A percentile compares a stretch with the other conserved stretches of the same genome.
Conservation (phyloP, 2,113 vertebrate species). For the Chunga burmeisteri region DNA sequence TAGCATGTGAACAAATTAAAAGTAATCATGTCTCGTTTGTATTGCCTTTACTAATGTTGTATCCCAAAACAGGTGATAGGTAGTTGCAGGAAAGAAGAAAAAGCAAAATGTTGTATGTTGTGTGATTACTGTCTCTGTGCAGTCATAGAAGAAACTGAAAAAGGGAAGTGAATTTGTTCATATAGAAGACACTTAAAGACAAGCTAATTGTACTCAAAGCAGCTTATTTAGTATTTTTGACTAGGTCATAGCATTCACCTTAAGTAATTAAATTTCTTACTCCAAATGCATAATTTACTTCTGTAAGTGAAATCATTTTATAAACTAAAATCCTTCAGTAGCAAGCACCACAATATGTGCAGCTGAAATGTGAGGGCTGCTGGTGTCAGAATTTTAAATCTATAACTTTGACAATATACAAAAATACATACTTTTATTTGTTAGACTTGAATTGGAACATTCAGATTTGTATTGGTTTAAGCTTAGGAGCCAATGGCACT, state of each 20-base stretch:
- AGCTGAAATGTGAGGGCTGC: background rate
- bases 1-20: background rate
- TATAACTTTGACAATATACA: background rate
- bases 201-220: background rate
- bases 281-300: background rate
- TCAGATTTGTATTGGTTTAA: background rate
- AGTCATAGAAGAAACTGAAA: background rate
- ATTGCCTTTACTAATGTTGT: background rate
- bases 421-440: background rate
- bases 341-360: background rate
- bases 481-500: background rate
- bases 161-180: background rate
- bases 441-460: background rate
- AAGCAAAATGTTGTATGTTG: background rate
- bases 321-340: background rate
- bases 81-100: background rate
- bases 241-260: background rate
- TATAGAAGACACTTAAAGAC: background rate
- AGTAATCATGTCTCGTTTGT: background rate
- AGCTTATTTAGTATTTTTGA: background rate
- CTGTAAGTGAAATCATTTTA: background rate
- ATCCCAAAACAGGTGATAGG: background rate
- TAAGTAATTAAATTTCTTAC: background rate
- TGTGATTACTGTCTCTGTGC: background rate
- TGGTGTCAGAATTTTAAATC: background rate